Base-by-base conservation (phyloP, 2,113 vertebrate genomes). In the Myiagra hebetior region DNA sequence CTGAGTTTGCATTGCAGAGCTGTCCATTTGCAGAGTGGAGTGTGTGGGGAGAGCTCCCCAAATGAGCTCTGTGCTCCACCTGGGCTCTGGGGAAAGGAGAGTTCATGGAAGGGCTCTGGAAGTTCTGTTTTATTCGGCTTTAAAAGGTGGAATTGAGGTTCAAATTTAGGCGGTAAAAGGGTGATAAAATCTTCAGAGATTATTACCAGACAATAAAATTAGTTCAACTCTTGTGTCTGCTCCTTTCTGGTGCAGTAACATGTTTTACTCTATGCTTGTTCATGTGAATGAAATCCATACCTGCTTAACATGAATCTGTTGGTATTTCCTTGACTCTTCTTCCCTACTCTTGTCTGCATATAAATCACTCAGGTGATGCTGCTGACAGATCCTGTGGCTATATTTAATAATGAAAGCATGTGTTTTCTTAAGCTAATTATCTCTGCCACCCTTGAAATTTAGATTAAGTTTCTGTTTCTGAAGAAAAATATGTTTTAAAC, bases 381-480 rank as follows among this genome's bases (percentile, higher is more conserved):
- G 41, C 76, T 91, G 95, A 78, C 42, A 79, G 65, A 47, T 82
- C 55, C 91, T 47, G 65, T 77, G 49, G 67, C 27, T 87, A 53
- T 89, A 94, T 62, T 91, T 89, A 94, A 81, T 95, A 65, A 77
- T 63, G 73, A 73, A 95, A 73, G 28, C 42, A 27, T 84, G 19
- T 37, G 31, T 73, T 55, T 89, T 87, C 82, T 79, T 85, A 8
- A 95, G 63, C 62, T 96, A 93, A 95, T 93, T 93, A 85, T 90
- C n/a, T 79, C 80, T 89, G 27, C 27, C 21, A 65, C 60, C 49
- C 50, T 92, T 67, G 91, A 97, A 93, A 91, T 47, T 55, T 64
- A 84, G 85, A 82, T 90, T 91, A 44, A 67, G 57, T 85, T 80
- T 73, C 37, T 81, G 20, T 10, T 85, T 72, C 49, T 15, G 11